Percentiles rank a stretch among this genome's conserved stretches.
These are phyloP conservation scores for Pararge aegeria DNA, from an alignment of 1,140 invertebrate species.

Conservation along the genomic window DNA sequence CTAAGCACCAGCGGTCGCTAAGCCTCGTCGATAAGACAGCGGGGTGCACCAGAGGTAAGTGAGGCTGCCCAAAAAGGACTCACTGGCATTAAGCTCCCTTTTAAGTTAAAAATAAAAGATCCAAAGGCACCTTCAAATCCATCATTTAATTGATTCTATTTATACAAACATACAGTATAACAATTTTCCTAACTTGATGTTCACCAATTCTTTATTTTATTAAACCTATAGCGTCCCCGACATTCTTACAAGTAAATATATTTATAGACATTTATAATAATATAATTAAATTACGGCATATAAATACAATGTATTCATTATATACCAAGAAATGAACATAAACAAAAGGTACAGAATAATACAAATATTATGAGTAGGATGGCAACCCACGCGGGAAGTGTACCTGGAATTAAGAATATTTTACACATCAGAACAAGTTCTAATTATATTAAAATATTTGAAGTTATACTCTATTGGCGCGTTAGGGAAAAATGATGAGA, in stretches of 20 bases:
- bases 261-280: slow-evolving; percentile 21
- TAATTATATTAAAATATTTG: not conserved
- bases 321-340: slow-evolving; percentile 90
- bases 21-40: too few species aligned
- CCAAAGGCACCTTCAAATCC: slow-evolving; percentile 38
- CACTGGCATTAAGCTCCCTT: too few species aligned
- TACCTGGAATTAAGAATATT: slow-evolving; percentile 82
- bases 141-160: slow-evolving; percentile 68
- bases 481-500: too few species aligned
- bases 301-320: slow-evolving; percentile 68
- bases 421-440: slow-evolving; percentile 13
- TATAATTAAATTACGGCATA: slow-evolving; percentile 37
- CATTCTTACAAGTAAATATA: slow-evolving; percentile 19
- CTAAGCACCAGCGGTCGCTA: too few species aligned
- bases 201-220: slow-evolving; percentile 40
- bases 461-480: too few species aligned
- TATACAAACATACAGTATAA: slow-evolving; percentile 55
- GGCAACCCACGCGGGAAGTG: slow-evolving; percentile 88
- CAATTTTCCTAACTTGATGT: slow-evolving; percentile 40
- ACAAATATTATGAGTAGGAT: slow-evolving; percentile 86
- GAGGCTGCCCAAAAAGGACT: too few species aligned
- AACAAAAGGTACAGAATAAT: slow-evolving; percentile 86
- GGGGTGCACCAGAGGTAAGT: too few species aligned
- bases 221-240: slow-evolving; percentile 40
- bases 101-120: slow-evolving; percentile 24